Evolutionary conservation across 1,140 invertebrate species (phyloP).

Genomic region (Archegozetes longisetosus): DNA sequence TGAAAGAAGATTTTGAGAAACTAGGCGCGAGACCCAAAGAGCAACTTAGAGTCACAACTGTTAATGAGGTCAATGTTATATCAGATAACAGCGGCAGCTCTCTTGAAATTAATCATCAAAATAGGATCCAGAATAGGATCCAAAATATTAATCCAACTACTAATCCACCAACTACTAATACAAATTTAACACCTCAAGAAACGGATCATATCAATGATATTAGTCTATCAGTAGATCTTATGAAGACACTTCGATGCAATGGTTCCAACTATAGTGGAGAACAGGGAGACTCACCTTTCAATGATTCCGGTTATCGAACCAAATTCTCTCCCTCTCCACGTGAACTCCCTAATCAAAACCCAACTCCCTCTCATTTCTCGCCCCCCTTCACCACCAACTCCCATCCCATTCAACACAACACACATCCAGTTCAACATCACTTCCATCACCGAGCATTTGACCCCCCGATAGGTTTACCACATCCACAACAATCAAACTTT

Average conservation of each 20-base stretch:
- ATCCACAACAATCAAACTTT: not conserved
- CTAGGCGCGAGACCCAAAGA: too few relatives aligned
- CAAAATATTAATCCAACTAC: not conserved
- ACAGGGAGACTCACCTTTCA: slow-evolving; percentile 4
- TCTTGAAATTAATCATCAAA: not conserved
- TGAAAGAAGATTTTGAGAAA: too few relatives aligned
- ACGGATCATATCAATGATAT: not conserved
- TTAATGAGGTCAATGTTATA: not conserved
- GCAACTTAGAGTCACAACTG: too few relatives aligned
- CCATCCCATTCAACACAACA: not conserved
- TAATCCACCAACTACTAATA: not conserved
- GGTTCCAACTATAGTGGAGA: not conserved
- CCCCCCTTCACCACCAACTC: not conserved
- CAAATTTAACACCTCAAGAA: not conserved
- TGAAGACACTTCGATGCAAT: slow-evolving; percentile 6
- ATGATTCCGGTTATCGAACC: slow-evolving; percentile 6
- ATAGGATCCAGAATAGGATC: not conserved
- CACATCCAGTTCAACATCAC: not conserved
- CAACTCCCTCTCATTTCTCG: not conserved
- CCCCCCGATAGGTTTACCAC: not conserved
- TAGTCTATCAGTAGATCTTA: not conserved
- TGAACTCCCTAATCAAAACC: not conserved
- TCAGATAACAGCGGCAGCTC: not conserved
- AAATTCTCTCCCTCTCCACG: slow-evolving; percentile 10
- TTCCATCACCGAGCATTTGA: not conserved